phyloP scores from a whole-genome alignment of 2,888 invertebrate genomes.

The Chloromyia formosa region DNA sequence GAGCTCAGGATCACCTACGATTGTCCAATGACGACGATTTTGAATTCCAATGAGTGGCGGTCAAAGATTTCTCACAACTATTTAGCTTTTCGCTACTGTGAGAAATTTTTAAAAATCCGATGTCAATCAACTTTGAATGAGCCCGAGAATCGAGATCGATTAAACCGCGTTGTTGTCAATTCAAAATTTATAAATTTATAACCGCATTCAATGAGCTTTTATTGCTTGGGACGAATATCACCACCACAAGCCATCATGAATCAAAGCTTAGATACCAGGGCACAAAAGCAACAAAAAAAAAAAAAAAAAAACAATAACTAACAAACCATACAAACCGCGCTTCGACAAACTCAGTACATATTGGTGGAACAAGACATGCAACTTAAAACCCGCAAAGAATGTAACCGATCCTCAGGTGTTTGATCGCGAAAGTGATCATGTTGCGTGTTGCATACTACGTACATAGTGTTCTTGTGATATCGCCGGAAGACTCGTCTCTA shows the following conservation, averaged over 20 bases:
- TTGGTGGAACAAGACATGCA: background rate
- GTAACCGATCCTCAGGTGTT: slow-evolving; percentile 7
- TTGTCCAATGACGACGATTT: too few species aligned
- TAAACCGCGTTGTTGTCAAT: background rate
- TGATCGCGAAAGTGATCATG: slow-evolving; percentile 3
- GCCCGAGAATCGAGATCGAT: background rate
- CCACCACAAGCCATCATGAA: too few species aligned
- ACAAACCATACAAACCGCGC: too few species aligned
- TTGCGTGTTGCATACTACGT: background rate
- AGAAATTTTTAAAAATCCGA: background rate
- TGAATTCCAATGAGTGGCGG: too few species aligned
- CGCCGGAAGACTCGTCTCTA: too few species aligned
- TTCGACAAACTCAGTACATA: too few species aligned
- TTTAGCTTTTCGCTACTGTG: too few species aligned
- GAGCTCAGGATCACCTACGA: too few species aligned
- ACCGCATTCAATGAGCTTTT: background rate
- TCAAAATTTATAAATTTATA: background rate
- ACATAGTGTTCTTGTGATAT: background rate
- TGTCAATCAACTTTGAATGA: slow-evolving; percentile 2
- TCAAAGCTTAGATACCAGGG: too few species aligned
- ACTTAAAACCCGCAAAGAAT: slow-evolving; percentile 7
- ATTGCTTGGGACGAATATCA: background rate
- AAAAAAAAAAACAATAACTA: too few species aligned
- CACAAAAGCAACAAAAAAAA: too few species aligned
- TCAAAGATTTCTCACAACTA: too few species aligned